A percentile compares a stretch with the other conserved stretches of the same genome.
phyloP scores from a whole-genome alignment of 2,113 vertebrate species.

The Epinephelus fuscoguttatus region DNA sequence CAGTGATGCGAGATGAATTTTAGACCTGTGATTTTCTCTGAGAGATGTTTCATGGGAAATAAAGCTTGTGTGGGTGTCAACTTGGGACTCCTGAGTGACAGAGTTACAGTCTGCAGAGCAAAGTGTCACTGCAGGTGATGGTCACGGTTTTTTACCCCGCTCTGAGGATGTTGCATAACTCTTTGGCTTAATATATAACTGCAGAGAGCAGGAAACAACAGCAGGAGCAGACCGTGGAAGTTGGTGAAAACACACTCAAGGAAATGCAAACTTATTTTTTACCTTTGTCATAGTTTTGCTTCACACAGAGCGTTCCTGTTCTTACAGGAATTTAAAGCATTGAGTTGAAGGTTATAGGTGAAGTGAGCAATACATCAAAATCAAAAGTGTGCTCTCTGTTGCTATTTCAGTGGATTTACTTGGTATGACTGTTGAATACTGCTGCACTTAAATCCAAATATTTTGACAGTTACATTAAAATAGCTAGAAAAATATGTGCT shows the following conservation, averaged over 20 bases:
- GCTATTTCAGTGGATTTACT: neutral
- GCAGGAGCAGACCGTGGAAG: neutral
- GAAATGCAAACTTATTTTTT: neutral
- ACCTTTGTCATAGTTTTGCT: slow-evolving; percentile 1
- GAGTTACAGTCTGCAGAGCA: slow-evolving; percentile 13
- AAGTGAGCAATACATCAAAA: neutral
- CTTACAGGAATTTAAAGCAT: neutral
- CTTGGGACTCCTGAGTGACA: neutral
- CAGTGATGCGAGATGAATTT: neutral
- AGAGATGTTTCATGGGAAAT: slow-evolving; percentile 12
- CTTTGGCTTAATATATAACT: slow-evolving; percentile 71
- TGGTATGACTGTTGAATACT: neutral
- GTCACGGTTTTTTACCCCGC: slow-evolving; percentile 23
- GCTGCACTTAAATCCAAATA: neutral
- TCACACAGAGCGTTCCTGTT: neutral
- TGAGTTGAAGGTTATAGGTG: neutral
- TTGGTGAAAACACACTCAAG: neutral
- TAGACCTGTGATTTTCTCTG: neutral
- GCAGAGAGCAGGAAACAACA: slow-evolving; percentile 21
- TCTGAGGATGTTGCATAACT: slow-evolving; percentile 47
- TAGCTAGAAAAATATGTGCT: neutral
- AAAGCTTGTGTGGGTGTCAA: slow-evolving; percentile 23
- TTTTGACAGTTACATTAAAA: neutral
- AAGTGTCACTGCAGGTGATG: slow-evolving; percentile 18
- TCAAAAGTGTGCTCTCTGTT: neutral